phyloP scores from a whole-genome alignment of 2,888 invertebrate genomes.

The Elgonia sp. region DNA sequence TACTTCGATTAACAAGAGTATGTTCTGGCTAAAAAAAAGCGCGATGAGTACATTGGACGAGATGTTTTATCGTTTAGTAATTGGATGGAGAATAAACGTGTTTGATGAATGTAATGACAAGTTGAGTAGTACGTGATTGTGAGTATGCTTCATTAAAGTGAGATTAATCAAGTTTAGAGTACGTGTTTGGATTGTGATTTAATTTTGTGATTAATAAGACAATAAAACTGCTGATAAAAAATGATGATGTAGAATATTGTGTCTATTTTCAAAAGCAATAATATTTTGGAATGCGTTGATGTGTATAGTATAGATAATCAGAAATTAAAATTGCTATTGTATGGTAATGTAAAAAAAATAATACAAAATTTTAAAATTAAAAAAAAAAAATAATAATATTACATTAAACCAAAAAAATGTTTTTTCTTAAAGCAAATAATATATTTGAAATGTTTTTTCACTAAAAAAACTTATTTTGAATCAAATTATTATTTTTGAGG shows the following conservation, averaged over 20 bases:
- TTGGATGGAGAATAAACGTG: slow-evolving; percentile 21
- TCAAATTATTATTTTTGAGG: too few relatives aligned
- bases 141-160: slow-evolving; percentile 1
- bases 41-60: slow-evolving; percentile 27
- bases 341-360: too few relatives aligned
- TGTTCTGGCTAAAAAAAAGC: slow-evolving; percentile 37
- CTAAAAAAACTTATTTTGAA: too few relatives aligned
- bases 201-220: too few relatives aligned
- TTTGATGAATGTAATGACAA: slow-evolving; percentile 36
- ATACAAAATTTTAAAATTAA: too few relatives aligned
- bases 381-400: too few relatives aligned
- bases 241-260: not conserved
- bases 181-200: too few relatives aligned
- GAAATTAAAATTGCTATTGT: too few relatives aligned
- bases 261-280: slow-evolving; percentile 4
- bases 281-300: not conserved
- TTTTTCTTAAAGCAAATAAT: too few relatives aligned
- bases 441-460: too few relatives aligned
- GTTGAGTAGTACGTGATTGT: not conserved
- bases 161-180: slow-evolving; percentile 10
- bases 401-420: too few relatives aligned
- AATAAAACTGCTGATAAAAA: not conserved
- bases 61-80: slow-evolving; percentile 41
- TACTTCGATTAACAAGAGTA: slow-evolving; percentile 56
- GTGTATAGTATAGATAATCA: too few relatives aligned